phyloP scores from a whole-genome alignment of 2,888 invertebrate species.

The Orthosia gracilis region DNA sequence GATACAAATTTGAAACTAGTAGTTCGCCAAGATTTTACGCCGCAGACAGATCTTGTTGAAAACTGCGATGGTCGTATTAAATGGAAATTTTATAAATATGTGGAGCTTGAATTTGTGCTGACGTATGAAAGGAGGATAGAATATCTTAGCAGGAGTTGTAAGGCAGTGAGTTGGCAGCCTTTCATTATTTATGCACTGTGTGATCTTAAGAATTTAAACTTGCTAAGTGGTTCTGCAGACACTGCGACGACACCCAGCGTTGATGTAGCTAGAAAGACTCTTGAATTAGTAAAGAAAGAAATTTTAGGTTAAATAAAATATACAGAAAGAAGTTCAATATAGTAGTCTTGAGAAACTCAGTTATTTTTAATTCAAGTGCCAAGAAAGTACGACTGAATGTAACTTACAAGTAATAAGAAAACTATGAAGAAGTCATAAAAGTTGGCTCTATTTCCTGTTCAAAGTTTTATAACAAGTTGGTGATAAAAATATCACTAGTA shows the following conservation, averaged over 20 bases:
- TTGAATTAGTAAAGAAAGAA: constrained; percentile 29
- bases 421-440: constrained; percentile 39
- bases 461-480: constrained; percentile 20
- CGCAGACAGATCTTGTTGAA: constrained; percentile 36
- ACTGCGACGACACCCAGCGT: constrained; percentile 36
- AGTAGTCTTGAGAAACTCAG: constrained; percentile 8
- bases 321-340: constrained; percentile 15
- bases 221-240: constrained; percentile 53
- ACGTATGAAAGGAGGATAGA: constrained; percentile 43
- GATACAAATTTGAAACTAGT: constrained; percentile 67
- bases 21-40: constrained; percentile 49
- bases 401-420: constrained; percentile 38
- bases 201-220: constrained; percentile 63
- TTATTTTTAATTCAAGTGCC: constrained; percentile 33
- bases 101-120: constrained; percentile 39
- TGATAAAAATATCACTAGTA: constrained; percentile 10
- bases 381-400: constrained; percentile 26
- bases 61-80: constrained; percentile 42
- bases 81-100: constrained; percentile 59
- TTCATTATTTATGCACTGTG: constrained; percentile 58
- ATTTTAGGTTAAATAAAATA: constrained; percentile 27
- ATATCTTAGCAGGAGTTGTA: constrained; percentile 46
- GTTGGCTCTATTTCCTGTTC: constrained; percentile 10
- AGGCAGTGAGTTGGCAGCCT: constrained; percentile 37
- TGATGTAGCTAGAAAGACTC: constrained; percentile 9